A percentile compares a stretch with the other conserved stretches of the same genome.
Evolutionary conservation across 1,140 invertebrate genomes (phyloP).

Genomic region (Cherax destructor): DNA sequence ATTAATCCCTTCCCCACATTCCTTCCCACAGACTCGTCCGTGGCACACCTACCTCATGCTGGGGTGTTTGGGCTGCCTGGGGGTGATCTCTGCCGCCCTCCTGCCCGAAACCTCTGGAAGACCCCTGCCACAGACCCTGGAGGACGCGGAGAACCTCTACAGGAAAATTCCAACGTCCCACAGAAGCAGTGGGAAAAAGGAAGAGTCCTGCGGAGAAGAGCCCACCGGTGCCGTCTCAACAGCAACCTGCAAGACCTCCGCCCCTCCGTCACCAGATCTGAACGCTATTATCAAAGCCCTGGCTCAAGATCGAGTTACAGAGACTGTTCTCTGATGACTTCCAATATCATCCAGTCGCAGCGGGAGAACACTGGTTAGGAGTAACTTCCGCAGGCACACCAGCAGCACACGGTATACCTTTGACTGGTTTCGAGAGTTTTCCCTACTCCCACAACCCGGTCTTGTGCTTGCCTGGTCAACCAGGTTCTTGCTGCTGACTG

Average conservation of each 20-base stretch:
- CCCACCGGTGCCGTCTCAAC: background rate
- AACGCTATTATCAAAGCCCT: background rate
- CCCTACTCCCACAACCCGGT: no score
- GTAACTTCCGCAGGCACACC: no score
- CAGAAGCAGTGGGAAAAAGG: background rate
- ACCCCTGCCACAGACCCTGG: conserved; percentile 46
- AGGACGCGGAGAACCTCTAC: conserved; percentile 33
- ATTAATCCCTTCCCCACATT: no score
- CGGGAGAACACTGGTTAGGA: no score
- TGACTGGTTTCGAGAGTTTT: no score
- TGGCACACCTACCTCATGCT: conserved; percentile 30
- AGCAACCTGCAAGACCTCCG: background rate
- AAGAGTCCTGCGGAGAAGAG: background rate
- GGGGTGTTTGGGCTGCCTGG: background rate
- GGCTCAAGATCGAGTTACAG: background rate
- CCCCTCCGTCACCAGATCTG: background rate
- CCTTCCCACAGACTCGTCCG: background rate
- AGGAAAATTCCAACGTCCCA: background rate
- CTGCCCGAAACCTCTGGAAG: conserved; percentile 38
- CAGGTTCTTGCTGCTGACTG: no score
- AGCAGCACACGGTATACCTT: no score
- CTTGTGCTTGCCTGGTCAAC: no score
- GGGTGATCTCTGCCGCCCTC: conserved; percentile 14
- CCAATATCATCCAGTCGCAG: background rate
- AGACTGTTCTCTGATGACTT: background rate